These are phyloP conservation scores for Bursaphelenchus okinawaensis DNA, from an alignment of 2,888 invertebrate genomes.

Conservation along the genomic window DNA sequence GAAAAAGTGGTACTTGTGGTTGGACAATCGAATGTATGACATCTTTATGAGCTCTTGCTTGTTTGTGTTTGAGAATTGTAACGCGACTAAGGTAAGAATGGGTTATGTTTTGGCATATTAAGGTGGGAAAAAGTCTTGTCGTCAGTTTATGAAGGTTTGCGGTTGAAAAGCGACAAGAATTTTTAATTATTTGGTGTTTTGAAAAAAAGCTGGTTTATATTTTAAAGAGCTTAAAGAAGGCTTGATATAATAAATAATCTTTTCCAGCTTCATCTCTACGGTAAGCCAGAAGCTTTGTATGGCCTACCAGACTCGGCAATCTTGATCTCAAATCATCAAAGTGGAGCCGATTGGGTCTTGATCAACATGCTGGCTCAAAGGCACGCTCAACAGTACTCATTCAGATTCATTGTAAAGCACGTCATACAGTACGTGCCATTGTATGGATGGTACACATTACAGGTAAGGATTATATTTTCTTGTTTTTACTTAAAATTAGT, in stretches of 20 bases:
- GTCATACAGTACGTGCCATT: constrained; percentile 49
- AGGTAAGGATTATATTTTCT: no score
- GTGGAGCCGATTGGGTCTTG: constrained; percentile 49
- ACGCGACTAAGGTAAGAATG: constrained; percentile 32
- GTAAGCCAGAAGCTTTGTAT: constrained; percentile 32
- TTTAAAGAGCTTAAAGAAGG: background rate
- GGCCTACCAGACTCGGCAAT: constrained; percentile 28
- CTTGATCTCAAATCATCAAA: background rate
- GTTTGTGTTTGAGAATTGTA: constrained; percentile 51
- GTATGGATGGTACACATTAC: constrained; percentile 55
- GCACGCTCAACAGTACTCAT: constrained; percentile 36
- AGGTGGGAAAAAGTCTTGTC: no score
- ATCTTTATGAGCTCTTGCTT: constrained; percentile 46
- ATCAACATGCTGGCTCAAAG: constrained; percentile 46
- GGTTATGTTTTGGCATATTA: no score
- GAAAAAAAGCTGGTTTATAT: no score
- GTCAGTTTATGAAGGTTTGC: no score
- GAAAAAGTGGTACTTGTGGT: constrained; percentile 7
- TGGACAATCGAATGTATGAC: constrained; percentile 46
- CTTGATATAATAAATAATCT: background rate
- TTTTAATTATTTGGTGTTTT: no score
- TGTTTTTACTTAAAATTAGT: no score
- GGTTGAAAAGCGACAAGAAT: background rate
- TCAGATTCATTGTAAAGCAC: constrained; percentile 48
- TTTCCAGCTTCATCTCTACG: constrained; percentile 28